These are phyloP conservation scores for Drosophila bocki DNA, from an alignment of 1,140 invertebrate species.

Conservation along the genomic window DNA sequence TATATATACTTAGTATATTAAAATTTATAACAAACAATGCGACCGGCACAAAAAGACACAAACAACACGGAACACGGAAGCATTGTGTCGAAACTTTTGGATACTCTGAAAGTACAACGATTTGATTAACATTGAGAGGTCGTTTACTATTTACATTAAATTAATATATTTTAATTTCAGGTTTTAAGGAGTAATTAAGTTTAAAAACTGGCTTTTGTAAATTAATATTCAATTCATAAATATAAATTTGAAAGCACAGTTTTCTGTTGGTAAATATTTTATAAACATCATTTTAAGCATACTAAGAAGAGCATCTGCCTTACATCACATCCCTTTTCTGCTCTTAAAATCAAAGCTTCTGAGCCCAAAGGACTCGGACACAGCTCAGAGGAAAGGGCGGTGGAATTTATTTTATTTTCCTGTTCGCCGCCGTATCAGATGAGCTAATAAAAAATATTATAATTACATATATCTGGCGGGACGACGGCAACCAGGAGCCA, in stretches of 20 bases:
- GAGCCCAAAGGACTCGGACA: slow-evolving; percentile 21
- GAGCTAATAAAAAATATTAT: slow-evolving; percentile 85
- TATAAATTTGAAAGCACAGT: too few species aligned
- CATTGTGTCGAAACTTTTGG: slow-evolving; percentile 20
- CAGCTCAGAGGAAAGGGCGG: slow-evolving; percentile 18
- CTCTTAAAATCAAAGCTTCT: slow-evolving; percentile 56
- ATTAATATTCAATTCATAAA: too few species aligned
- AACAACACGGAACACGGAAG: slow-evolving; percentile 23
- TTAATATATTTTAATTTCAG: not conserved
- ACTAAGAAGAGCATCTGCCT: not conserved
- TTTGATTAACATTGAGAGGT: not conserved
- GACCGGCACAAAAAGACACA: slow-evolving; percentile 29
- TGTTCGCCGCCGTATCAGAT: slow-evolving; percentile 77
- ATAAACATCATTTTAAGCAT: not conserved
- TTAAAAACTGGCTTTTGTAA: not conserved
- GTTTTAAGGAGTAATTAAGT: not conserved
- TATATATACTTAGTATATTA: slow-evolving; percentile 69
- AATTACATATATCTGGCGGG: slow-evolving; percentile 72
- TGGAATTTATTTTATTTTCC: slow-evolving; percentile 81
- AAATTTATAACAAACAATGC: slow-evolving; percentile 80
- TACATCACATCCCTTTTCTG: not conserved
- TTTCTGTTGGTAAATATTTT: not conserved
- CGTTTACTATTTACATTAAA: not conserved
- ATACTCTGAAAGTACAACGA: not conserved
- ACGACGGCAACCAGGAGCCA: slow-evolving; percentile 10